Base-by-base conservation (phyloP, 2,888 invertebrate genomes). In the Macrosiphum euphorbiae region DNA sequence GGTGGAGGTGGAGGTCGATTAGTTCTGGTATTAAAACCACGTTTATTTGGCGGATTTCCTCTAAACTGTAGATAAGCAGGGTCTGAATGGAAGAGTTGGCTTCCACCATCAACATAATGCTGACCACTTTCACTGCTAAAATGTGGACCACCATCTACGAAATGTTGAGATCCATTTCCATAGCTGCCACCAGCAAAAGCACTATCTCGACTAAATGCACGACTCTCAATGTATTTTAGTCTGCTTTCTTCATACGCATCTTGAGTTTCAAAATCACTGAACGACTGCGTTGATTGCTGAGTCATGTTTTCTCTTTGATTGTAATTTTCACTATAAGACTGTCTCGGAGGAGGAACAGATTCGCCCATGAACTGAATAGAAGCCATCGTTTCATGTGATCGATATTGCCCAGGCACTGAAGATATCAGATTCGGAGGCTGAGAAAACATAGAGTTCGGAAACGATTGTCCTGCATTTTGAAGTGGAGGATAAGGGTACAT, bases 401-500 rank as follows among this genome's bases (percentile, higher is more conserved):
- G 61, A 90, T 61, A 94, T 44, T 90, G 90, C 7, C 58, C 52
- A 41, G 90, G 11, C 13, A 86, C 86, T 24, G 94, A 10, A 28
- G 58, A 58, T 52, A 94, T 90, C 86, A 94, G 10, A 90, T 90
- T 94, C 1, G 94, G 90, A 0, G 94, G 94, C 28, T 94, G 94
- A 41, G 92, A 90, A 94, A 88, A 94, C 92, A 94, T 94, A 41
- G 94, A 86, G 35, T 94, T 92, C 20, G 89, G 58, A 87, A 88
- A 94, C 0, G 94, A 89, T 52, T 93, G 94, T 3, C 90, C 84
- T 44, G 93, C 16, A 55, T 93, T 94, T 67, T 61, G 93, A 41
- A 89, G 78, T 44, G 94, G 88, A 44, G 67, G 26, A 88, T 92
- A 88, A n/a, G 92, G 88, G 2, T 86, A 94, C 85, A 94, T 94